Evolutionary conservation across 2,113 vertebrate genomes (phyloP), one percentile per base, ranked within the genome.

Genomic region (Calypte anna): DNA sequence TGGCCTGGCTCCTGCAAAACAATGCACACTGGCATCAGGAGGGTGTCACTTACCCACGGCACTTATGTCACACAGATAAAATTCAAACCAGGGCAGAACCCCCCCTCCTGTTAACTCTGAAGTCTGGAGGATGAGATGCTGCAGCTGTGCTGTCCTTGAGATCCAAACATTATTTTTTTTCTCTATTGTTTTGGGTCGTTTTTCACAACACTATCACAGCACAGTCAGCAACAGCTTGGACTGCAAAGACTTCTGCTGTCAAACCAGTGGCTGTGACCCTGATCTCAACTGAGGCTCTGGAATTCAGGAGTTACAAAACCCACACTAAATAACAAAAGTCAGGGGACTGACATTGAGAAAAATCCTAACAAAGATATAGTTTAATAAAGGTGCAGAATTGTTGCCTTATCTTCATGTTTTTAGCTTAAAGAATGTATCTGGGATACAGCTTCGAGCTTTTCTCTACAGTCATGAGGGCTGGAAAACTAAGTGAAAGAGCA

Each of bases 1-100:
- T 82, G 99, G 99, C 90, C 99, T 98, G 84, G 99, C 99, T 74
- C 99, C 99, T 99, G 95, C 30, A 96, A 75, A 94, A 80, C 55
- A 77, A 31, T 4, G 4, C 40, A 38, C 62, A 20, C 33, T 50
- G 5, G 0, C 58, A 66, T 95, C 90, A 86, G 48, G 77, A 55
- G 43, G 58, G 27, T 46, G 64, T 30, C 94, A 20, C 53, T 54
- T 36, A 14, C 27, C 10, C 2, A 6, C 33, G 64, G 82, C 83
- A 14, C 81, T 22, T 23, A 68, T 10, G 31, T 59, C 91, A 78
- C 53, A 3, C 70, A 74, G 66, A 76, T 8, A 68, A 55, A 55
- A 22, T 12, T 14, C 86, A 68, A 72, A 75, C 30, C 28, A 15
- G 0, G 3, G 54, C 84, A 76, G 30, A 76, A 18, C 70, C 40